Conservation (phyloP, 2,797 vertebrate genomes). For the Hipposideros larvatus region DNA sequence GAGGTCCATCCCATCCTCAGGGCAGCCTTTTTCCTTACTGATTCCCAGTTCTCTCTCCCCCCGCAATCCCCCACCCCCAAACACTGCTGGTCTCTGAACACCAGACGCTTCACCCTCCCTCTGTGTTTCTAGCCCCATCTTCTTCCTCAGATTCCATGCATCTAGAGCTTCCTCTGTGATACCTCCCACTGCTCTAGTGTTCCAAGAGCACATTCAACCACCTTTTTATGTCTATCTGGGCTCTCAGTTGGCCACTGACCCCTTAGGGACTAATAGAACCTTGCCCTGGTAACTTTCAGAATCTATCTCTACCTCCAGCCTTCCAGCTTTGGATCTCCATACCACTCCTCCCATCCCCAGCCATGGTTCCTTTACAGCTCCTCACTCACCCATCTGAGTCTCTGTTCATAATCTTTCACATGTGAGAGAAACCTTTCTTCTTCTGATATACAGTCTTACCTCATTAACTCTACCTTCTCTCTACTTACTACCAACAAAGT, state of each 20-base stretch:
- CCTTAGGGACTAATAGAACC: background rate
- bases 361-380: background rate
- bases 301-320: background rate
- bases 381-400: background rate
- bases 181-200: background rate
- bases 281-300: background rate
- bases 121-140: background rate
- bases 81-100: background rate
- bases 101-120: background rate
- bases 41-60: background rate
- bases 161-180: background rate
- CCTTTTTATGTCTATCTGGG: background rate
- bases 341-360: background rate
- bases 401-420: background rate
- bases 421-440: background rate
- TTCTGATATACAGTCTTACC: background rate
- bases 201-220: background rate
- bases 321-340: background rate
- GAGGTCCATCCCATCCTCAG: background rate
- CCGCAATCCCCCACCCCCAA: background rate
- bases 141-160: background rate
- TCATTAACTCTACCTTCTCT: background rate
- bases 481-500: background rate
- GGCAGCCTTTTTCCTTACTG: background rate
- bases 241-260: background rate